Base-by-base conservation (phyloP, 2,113 vertebrate species). In the Sebastes fasciatus region DNA sequence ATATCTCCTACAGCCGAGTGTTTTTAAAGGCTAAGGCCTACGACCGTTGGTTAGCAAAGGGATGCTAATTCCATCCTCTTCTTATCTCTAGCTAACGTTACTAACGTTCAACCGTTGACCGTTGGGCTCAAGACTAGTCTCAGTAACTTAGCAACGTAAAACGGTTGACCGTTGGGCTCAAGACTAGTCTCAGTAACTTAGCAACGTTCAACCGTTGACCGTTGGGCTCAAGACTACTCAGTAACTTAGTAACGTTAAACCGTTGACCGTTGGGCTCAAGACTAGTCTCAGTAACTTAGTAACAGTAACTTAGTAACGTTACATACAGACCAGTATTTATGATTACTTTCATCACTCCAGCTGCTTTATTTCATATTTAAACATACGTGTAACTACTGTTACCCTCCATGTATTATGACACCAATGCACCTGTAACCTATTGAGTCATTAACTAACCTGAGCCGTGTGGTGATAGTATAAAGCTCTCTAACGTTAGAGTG, bases 41-140 rank as follows among this genome's bases (percentile, higher is more conserved):
- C 54, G 45, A 13, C 45, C 49, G 48, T 21, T 66, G 65, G 84
- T 73, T 86, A 88, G 84, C 79, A 26, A 26, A 26, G 42, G 86
- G 74, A 65, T 74, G 92, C 91, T 92, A 84, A 86, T 79, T 84
- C 26, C 87, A 88, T 79, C 85, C 83, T 68, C 77, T 49, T 83
- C 81, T 92, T 85, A 88, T 82, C 82, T 69, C 5, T 3, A 62
- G 81, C 89, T 73, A 78, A 83, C 74, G 67, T 77, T 77, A 88
- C 26, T 26, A 26, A 26, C 26, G 26, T 26, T 26, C 26, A 26
- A 26, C 26, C 26, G 26, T 26, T 26, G 23, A 26, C 23, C 23
- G 23, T 26, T 26, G 23, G 23, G 23, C 23, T 26, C 23, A 26
- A 26, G 23, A 26, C 23, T 26, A 26, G 86, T 69, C 23, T 26